A percentile compares a stretch with the other conserved stretches of the same genome.
Evolutionary conservation across 1,140 invertebrate species (phyloP).

Genomic region (Penaeus japonicus): DNA sequence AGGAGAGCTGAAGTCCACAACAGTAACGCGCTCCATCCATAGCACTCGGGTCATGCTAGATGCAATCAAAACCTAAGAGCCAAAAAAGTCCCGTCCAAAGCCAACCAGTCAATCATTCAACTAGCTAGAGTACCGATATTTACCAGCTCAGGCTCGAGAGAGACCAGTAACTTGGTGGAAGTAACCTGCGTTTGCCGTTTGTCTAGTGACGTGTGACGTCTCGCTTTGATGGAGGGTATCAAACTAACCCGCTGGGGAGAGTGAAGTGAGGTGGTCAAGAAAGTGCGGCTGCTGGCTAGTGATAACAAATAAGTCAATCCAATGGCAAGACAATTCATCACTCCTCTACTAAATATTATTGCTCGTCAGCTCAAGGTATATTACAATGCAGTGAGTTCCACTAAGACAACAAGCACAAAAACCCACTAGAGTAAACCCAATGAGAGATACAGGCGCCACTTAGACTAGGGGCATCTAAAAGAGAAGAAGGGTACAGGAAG

Average conservation of each 20-base stretch:
- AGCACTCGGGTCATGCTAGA: constrained; percentile 52
- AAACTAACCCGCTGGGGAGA: constrained; percentile 53
- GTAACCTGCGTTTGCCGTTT: constrained; percentile 43
- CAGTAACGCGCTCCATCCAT: constrained; percentile 45
- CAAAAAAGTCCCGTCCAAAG: constrained; percentile 51
- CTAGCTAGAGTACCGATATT: constrained; percentile 48
- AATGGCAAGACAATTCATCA: constrained; percentile 51
- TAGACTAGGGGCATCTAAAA: constrained; percentile 52
- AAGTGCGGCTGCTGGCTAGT: constrained; percentile 48
- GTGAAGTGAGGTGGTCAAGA: constrained; percentile 46
- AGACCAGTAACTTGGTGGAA: constrained; percentile 37
- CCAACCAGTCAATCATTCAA: constrained; percentile 54
- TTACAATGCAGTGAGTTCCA: constrained; percentile 56
- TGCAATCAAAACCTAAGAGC: constrained; percentile 48
- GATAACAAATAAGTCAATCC: constrained; percentile 49
- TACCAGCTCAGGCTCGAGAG: constrained; percentile 45
- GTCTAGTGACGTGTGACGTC: constrained; percentile 37
- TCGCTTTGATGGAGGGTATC: constrained; percentile 32
- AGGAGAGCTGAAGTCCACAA: constrained; percentile 37
- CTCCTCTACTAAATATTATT: constrained; percentile 50
- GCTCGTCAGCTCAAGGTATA: constrained; percentile 50
- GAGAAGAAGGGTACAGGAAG: neutral
- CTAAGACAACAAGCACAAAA: constrained; percentile 56
- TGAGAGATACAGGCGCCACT: constrained; percentile 51
- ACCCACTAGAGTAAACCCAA: constrained; percentile 46